A percentile compares a stretch with the other conserved stretches of the same genome.
Evolutionary conservation across 2,888 invertebrate genomes (phyloP).

Genomic region (Ligdia adustata): DNA sequence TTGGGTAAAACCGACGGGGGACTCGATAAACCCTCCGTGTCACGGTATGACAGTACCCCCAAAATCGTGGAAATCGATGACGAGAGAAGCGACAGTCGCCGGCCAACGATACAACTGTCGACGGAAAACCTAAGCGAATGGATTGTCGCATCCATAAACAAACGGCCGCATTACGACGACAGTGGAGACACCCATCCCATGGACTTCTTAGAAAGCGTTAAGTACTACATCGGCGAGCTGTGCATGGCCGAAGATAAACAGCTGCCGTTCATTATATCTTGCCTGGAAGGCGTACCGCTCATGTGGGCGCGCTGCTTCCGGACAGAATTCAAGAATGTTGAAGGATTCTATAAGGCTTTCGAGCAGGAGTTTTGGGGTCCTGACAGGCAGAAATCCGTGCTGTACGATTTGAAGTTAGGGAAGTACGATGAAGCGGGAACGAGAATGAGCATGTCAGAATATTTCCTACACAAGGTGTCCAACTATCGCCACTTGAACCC

Average conservation of each 20-base stretch:
- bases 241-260: slow-evolving; percentile 69
- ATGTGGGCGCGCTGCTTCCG: slow-evolving; percentile 79
- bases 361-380: slow-evolving; percentile 78
- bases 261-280: slow-evolving; percentile 72
- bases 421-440: slow-evolving; percentile 69
- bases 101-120: slow-evolving; percentile 57
- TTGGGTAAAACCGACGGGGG: slow-evolving; percentile 65
- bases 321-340: slow-evolving; percentile 65
- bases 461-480: slow-evolving; percentile 76
- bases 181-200: slow-evolving; percentile 72
- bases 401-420: slow-evolving; percentile 76
- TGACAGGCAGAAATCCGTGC: slow-evolving; percentile 71
- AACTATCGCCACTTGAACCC: slow-evolving; percentile 74
- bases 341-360: slow-evolving; percentile 67
- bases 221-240: slow-evolving; percentile 72
- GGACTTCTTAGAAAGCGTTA: slow-evolving; percentile 74
- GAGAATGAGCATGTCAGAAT: slow-evolving; percentile 74
- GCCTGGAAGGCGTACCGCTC: slow-evolving; percentile 72
- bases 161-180: slow-evolving; percentile 75
- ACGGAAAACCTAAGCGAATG: slow-evolving; percentile 70
- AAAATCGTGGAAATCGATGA: slow-evolving; percentile 73
- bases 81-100: slow-evolving; percentile 52
- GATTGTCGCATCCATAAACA: slow-evolving; percentile 70
- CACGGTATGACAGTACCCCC: slow-evolving; percentile 51
- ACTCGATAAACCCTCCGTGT: slow-evolving; percentile 56